These are phyloP conservation scores for Cheirogaleus major DNA, from an alignment of 2,797 vertebrate species.

Conservation along the genomic window DNA sequence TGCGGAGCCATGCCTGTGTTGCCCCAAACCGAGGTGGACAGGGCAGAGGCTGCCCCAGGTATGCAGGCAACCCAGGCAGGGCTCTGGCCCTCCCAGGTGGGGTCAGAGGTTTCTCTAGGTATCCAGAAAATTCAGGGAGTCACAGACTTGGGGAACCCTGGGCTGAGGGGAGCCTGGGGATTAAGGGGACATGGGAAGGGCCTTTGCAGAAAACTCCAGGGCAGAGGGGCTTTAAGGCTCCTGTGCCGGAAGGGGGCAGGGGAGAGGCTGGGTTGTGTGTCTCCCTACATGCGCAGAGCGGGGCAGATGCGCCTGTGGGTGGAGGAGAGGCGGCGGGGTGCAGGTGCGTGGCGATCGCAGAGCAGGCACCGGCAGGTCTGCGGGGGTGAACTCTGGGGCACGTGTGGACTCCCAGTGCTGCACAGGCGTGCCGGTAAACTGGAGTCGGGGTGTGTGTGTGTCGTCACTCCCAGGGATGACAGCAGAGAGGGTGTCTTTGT, in stretches of 20 bases:
- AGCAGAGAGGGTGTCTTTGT: background rate
- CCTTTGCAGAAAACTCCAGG: background rate
- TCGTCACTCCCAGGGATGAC: background rate
- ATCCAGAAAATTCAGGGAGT: background rate
- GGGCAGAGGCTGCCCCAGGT: background rate
- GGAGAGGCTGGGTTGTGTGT: background rate
- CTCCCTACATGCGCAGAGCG: background rate
- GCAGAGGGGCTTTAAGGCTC: background rate
- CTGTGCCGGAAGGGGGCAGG: background rate
- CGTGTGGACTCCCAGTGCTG: background rate
- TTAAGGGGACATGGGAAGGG: background rate
- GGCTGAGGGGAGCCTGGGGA: background rate
- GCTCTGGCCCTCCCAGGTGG: background rate
- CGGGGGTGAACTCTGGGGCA: background rate
- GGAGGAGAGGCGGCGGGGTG: background rate
- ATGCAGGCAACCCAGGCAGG: background rate
- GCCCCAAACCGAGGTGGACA: background rate
- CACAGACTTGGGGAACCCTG: background rate
- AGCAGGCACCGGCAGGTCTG: background rate
- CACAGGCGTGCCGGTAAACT: background rate
- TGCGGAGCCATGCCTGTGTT: fast-evolving
- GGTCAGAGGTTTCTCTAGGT: background rate
- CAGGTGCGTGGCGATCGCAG: background rate
- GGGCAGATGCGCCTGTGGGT: fast-evolving
- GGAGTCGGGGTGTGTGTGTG: background rate